phyloP scores from a whole-genome alignment of 1,140 invertebrate genomes.

The Aphaenogaster rudis region DNA sequence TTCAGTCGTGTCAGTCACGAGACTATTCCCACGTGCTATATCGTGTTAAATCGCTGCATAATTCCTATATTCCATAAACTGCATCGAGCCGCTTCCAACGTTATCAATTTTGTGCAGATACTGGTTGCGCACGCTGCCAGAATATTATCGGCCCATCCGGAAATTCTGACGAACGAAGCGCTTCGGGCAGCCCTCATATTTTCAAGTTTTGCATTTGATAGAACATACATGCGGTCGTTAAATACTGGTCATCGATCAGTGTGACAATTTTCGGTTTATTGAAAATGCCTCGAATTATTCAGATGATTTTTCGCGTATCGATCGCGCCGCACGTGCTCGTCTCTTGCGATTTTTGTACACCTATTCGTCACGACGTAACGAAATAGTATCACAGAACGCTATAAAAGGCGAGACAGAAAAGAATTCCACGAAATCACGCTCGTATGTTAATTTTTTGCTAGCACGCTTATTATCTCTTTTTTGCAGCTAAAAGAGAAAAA shows the following conservation, averaged over 20 bases:
- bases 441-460: neutral
- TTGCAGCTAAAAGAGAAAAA: neutral
- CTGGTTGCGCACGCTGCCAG: slow-evolving; percentile 42
- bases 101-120: slow-evolving; percentile 64
- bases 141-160: slow-evolving; percentile 53
- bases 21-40: slow-evolving; percentile 41
- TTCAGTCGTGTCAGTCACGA: slow-evolving; percentile 29
- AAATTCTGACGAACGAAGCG: slow-evolving; percentile 61
- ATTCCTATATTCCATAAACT: slow-evolving; percentile 57
- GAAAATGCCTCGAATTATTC: slow-evolving; percentile 47
- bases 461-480: neutral
- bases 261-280: slow-evolving; percentile 45
- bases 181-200: slow-evolving; percentile 42
- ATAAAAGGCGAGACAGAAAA: neutral
- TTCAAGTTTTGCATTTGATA: slow-evolving; percentile 55
- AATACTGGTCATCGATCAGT: slow-evolving; percentile 40
- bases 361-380: neutral
- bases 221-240: slow-evolving; percentile 51
- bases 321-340: neutral
- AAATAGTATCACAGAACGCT: neutral
- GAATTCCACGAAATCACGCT: neutral
- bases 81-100: slow-evolving; percentile 30
- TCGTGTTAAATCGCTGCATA: slow-evolving; percentile 58
- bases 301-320: slow-evolving; percentile 28
- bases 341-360: neutral